Percentiles rank a stretch among this genome's conserved stretches.
These are phyloP conservation scores for Itoplectis maculator DNA, from an alignment of 2,888 invertebrate species.

Conservation along the genomic window DNA sequence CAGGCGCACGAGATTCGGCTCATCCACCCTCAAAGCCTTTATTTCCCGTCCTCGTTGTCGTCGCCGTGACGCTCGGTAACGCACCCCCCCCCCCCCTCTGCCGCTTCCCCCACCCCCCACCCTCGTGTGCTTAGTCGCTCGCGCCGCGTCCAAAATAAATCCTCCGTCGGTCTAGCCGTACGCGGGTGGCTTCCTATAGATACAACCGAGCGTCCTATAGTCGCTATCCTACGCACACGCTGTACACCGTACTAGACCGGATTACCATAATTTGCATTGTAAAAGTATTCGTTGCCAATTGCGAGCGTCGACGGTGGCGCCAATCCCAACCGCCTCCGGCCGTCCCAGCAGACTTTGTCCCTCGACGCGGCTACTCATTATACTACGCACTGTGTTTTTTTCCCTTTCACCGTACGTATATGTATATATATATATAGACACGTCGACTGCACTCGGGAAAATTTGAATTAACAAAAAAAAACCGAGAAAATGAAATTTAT, in stretches of 20 bases:
- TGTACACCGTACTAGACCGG: constrained; percentile 68
- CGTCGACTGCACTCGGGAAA: constrained; percentile 23
- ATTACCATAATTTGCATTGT: constrained; percentile 84
- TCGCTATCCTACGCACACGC: constrained; percentile 55
- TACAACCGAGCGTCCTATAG: background rate
- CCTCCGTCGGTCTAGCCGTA: constrained; percentile 43
- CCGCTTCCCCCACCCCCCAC: constrained; percentile 4
- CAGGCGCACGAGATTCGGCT: constrained; percentile 45
- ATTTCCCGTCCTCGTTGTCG: constrained; percentile 17
- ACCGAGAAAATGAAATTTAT: constrained; percentile 37
- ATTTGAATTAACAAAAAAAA: constrained; percentile 40
- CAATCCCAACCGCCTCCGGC: constrained; percentile 72
- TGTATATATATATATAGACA: background rate
- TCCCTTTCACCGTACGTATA: constrained; percentile 15
- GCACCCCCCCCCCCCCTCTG: constrained; percentile 5
- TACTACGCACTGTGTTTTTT: constrained; percentile 39
- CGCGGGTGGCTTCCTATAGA: constrained; percentile 36
- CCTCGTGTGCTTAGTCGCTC: constrained; percentile 39
- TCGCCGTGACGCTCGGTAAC: constrained; percentile 2
- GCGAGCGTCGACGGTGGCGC: constrained; percentile 72
- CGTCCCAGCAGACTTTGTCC: constrained; percentile 49
- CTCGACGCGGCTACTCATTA: constrained; percentile 55
- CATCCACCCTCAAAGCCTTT: constrained; percentile 44
- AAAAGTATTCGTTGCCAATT: constrained; percentile 83
- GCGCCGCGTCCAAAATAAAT: constrained; percentile 65